phyloP scores from a whole-genome alignment of 1,140 invertebrate genomes.

The Tribolium madens region DNA sequence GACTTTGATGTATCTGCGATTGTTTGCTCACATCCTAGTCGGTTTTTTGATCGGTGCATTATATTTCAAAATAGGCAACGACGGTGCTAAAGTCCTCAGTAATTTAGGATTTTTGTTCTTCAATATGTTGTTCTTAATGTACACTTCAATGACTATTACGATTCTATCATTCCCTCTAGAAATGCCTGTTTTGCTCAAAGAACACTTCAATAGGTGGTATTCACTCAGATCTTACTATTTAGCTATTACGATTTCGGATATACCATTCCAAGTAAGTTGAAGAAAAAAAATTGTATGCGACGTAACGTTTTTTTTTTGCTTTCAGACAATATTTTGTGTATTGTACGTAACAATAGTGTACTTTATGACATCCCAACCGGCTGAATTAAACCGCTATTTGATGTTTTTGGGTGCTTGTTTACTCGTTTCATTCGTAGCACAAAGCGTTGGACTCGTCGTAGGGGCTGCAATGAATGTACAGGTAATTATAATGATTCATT shows the following conservation, averaged over 20 bases:
- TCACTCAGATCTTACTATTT: slow-evolving; percentile 95
- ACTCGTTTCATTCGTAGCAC: slow-evolving; percentile 94
- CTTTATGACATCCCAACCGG: slow-evolving; percentile 93
- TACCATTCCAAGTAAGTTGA: slow-evolving; percentile 86
- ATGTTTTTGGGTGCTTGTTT: slow-evolving; percentile 92
- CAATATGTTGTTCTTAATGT: slow-evolving; percentile 98
- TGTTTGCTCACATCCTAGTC: slow-evolving; percentile 93
- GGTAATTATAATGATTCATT: slow-evolving; percentile 64
- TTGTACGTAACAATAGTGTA: slow-evolving; percentile 95
- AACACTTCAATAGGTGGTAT: slow-evolving; percentile 98
- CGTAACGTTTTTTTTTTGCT: slow-evolving; percentile 45
- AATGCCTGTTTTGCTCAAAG: slow-evolving; percentile 93
- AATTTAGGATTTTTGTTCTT: slow-evolving; percentile 98
- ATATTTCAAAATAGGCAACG: slow-evolving; percentile 94
- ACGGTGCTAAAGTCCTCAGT: slow-evolving; percentile 93
- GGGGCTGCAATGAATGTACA: slow-evolving; percentile 94
- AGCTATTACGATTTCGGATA: slow-evolving; percentile 94
- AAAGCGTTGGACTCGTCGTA: slow-evolving; percentile 94
- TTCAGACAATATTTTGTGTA: slow-evolving; percentile 87
- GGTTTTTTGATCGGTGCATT: slow-evolving; percentile 92
- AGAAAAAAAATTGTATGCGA: slow-evolving; percentile 13
- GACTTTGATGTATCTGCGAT: slow-evolving; percentile 94
- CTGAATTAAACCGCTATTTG: slow-evolving; percentile 83
- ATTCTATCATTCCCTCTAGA: slow-evolving; percentile 97
- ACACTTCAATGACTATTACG: slow-evolving; percentile 97